A percentile compares a stretch with the other conserved stretches of the same genome.
Evolutionary conservation across 2,888 invertebrate species (phyloP).

Genomic region (Odontothrips loti): DNA sequence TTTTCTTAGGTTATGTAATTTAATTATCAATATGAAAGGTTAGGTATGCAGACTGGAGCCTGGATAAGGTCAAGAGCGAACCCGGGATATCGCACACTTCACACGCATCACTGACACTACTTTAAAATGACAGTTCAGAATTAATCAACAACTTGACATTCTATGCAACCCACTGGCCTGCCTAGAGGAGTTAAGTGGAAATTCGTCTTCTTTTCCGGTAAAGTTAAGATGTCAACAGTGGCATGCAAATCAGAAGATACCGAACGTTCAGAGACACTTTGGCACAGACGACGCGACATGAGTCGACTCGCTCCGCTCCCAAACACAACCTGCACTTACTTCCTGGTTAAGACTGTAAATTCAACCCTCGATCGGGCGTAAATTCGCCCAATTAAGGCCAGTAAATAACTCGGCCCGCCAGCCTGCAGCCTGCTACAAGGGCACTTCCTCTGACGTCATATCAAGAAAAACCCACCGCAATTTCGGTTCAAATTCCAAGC

Average conservation of each 20-base stretch:
- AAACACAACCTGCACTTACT: neutral
- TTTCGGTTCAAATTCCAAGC: neutral
- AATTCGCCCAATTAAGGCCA: conserved; percentile 13
- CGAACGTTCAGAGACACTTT: neutral
- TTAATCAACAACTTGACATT: neutral
- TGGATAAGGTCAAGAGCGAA: conserved; percentile 22
- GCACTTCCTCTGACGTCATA: conserved; percentile 26
- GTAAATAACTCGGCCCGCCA: neutral
- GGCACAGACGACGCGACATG: neutral
- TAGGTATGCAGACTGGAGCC: conserved; percentile 16
- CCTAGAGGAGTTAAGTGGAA: neutral
- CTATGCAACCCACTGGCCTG: neutral
- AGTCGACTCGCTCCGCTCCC: neutral
- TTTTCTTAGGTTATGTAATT: conserved; percentile 2
- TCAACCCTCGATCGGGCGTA: neutral
- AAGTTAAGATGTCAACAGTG: conserved; percentile 14
- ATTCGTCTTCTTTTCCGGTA: conserved; percentile 12
- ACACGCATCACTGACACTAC: neutral
- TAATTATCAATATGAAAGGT: conserved; percentile 8
- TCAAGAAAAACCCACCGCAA: neutral
- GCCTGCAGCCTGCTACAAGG: conserved; percentile 23
- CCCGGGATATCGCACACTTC: neutral
- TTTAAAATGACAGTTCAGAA: neutral
- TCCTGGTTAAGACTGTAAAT: neutral
- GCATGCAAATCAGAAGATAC: conserved; percentile 2